Conservation (phyloP, 2,888 invertebrate genomes). For the Patella caerulea region DNA sequence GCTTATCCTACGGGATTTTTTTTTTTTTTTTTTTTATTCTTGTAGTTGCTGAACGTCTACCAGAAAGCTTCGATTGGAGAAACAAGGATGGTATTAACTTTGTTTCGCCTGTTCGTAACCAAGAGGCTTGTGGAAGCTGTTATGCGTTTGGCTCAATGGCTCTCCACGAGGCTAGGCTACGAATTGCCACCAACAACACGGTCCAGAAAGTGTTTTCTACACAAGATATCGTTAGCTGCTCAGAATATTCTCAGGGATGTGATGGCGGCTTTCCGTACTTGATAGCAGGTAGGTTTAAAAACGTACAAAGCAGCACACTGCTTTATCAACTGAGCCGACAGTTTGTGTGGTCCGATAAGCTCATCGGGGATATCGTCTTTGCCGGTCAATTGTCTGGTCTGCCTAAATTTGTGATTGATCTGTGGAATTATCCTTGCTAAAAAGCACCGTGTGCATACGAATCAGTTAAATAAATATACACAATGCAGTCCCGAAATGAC, state of each 20-base stretch:
- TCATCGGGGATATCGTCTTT: neutral
- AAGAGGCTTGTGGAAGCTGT: slow-evolving; percentile 70
- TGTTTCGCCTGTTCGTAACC: slow-evolving; percentile 58
- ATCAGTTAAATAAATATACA: too few species aligned
- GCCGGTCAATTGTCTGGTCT: too few species aligned
- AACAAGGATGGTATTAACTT: slow-evolving; percentile 52
- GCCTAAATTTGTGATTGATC: too few species aligned
- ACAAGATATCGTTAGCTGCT: slow-evolving; percentile 72
- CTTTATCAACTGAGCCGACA: neutral
- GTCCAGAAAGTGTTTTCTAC: slow-evolving; percentile 63
- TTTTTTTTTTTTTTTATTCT: too few species aligned
- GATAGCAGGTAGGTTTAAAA: slow-evolving; percentile 40
- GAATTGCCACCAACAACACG: slow-evolving; percentile 69
- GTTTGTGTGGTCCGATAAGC: neutral
- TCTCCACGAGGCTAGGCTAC: slow-evolving; percentile 70
- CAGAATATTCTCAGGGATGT: slow-evolving; percentile 69
- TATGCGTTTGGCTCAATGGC: slow-evolving; percentile 72
- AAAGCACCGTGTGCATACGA: too few species aligned
- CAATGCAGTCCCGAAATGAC: too few species aligned
- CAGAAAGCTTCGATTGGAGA: slow-evolving; percentile 51
- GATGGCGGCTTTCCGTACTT: slow-evolving; percentile 63
- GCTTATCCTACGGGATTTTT: too few species aligned
- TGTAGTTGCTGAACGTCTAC: slow-evolving; percentile 27
- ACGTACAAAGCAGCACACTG: neutral
- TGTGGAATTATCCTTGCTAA: too few species aligned